A percentile compares a stretch with the other conserved stretches of the same genome.
Evolutionary conservation across 2,888 invertebrate genomes (phyloP).

Genomic region (Agrypnus murinus): DNA sequence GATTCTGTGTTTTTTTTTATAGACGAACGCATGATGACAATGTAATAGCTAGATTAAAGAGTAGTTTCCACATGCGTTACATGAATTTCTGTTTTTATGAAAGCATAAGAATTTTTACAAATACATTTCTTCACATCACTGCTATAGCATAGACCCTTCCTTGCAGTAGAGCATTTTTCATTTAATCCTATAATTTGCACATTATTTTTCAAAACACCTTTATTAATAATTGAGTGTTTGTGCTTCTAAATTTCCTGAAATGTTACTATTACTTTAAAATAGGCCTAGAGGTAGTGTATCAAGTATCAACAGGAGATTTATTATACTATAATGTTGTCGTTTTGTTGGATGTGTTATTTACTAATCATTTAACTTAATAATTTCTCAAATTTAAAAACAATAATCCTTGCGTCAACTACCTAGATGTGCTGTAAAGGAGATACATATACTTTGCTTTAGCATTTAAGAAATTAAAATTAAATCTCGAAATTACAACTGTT

Average conservation of each 20-base stretch:
- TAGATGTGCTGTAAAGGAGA: no score
- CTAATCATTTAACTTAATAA: constrained; percentile 32
- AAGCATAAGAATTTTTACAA: constrained; percentile 55
- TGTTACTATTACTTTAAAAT: constrained; percentile 23
- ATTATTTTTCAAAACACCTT: constrained; percentile 52
- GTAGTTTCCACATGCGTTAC: no score
- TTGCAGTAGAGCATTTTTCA: constrained; percentile 64
- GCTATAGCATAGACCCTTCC: constrained; percentile 52
- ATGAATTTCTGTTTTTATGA: background rate
- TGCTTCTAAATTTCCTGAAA: constrained; percentile 32
- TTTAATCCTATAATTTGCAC: constrained; percentile 56
- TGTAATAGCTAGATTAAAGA: background rate
- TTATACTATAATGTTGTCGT: constrained; percentile 25
- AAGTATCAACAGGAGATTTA: constrained; percentile 11
- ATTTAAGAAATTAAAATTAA: no score
- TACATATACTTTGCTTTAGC: no score
- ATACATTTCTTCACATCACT: constrained; percentile 52
- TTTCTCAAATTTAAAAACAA: background rate
- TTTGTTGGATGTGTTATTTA: constrained; percentile 21
- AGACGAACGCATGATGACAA: no score
- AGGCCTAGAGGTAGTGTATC: constrained; percentile 34
- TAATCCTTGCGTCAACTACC: background rate
- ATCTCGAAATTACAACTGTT: no score
- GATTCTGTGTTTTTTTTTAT: no score
- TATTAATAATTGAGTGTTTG: constrained; percentile 52